Percentiles rank a stretch among this genome's conserved stretches.
These are phyloP conservation scores for Idaea straminata DNA, from an alignment of 2,888 invertebrate species.

Conservation along the genomic window DNA sequence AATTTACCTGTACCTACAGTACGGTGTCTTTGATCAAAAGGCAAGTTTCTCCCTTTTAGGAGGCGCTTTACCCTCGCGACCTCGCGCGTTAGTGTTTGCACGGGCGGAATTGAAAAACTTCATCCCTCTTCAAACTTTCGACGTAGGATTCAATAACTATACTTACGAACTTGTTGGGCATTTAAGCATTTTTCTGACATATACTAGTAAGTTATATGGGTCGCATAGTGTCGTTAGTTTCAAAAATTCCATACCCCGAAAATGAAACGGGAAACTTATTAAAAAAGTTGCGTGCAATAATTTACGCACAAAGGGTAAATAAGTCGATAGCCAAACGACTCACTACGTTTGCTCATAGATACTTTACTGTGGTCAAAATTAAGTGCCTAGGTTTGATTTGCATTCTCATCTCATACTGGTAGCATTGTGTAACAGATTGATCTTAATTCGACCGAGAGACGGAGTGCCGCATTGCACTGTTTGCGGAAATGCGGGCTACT, in stretches of 20 bases:
- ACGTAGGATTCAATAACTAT: slow-evolving; percentile 21
- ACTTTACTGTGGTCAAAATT: neutral
- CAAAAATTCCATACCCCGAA: neutral
- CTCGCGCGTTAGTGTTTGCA: slow-evolving; percentile 24
- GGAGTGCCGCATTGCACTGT: slow-evolving; percentile 3
- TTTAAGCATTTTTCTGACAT: neutral
- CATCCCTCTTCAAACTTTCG: slow-evolving; percentile 28
- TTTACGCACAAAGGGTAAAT: too few relatives aligned
- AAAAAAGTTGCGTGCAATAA: too few relatives aligned
- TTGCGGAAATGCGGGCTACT: slow-evolving; percentile 7
- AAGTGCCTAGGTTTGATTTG: neutral
- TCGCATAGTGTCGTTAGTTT: neutral
- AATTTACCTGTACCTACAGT: neutral
- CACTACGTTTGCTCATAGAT: too few relatives aligned
- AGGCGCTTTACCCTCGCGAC: slow-evolving; percentile 23
- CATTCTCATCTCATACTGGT: neutral
- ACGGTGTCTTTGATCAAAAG: slow-evolving; percentile 4
- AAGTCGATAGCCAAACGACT: too few relatives aligned
- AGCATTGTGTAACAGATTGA: slow-evolving; percentile 3
- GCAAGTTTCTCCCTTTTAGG: slow-evolving; percentile 19
- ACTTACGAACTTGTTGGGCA: neutral
- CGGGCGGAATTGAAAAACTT: slow-evolving; percentile 30
- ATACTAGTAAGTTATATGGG: neutral
- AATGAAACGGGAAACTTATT: neutral
- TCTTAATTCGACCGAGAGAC: slow-evolving; percentile 2